phyloP scores from a whole-genome alignment of 2,888 invertebrate genomes.

The Sympetrum striolatum region DNA sequence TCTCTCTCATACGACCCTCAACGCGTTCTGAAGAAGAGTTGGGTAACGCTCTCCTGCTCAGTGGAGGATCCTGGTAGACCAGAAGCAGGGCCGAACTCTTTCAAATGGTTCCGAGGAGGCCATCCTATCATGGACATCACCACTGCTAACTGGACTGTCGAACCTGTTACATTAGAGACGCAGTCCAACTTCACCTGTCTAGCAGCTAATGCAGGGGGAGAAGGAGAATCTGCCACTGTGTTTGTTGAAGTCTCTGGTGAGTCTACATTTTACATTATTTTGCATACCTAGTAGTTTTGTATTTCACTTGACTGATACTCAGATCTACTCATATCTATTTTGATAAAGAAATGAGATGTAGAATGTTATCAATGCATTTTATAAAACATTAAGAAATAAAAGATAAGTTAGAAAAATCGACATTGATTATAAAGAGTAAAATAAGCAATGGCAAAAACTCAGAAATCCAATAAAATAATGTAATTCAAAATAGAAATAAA shows the following conservation, averaged over 20 bases:
- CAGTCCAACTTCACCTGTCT: slow-evolving; percentile 90
- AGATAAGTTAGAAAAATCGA: no score
- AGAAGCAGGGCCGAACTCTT: slow-evolving; percentile 64
- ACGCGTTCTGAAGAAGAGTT: slow-evolving; percentile 81
- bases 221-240: slow-evolving; percentile 72
- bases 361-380: no score
- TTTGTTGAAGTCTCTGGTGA: slow-evolving; percentile 75
- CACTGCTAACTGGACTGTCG: slow-evolving; percentile 78
- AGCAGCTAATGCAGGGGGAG: slow-evolving; percentile 85
- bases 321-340: no score
- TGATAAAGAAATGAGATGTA: no score
- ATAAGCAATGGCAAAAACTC: no score
- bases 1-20: slow-evolving; percentile 75
- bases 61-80: slow-evolving; percentile 86
- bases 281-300: no score
- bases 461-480: no score
- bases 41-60: slow-evolving; percentile 82
- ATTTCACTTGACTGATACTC: no score
- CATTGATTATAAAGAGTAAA: no score
- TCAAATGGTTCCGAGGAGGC: slow-evolving; percentile 82
- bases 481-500: no score
- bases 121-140: slow-evolving; percentile 77
- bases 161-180: slow-evolving; percentile 83
- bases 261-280: slow-evolving; percentile 47
- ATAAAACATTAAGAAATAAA: no score